Conservation (phyloP, 2,113 vertebrate species). For the Poeciliopsis occidentalis region DNA sequence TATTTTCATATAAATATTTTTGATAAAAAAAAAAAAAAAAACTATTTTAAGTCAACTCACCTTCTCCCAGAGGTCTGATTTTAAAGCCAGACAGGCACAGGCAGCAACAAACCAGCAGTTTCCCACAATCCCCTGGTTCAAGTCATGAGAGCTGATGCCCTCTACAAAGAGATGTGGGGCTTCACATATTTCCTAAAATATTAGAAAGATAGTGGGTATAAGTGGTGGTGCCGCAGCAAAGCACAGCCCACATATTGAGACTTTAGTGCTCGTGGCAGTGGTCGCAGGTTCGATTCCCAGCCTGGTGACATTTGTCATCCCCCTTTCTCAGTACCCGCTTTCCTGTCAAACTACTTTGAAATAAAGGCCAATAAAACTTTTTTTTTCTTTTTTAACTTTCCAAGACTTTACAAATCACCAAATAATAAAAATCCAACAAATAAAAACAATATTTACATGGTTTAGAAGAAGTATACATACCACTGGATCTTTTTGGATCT, state of each 20-base stretch:
- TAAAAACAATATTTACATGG: too few species aligned
- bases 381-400: neutral
- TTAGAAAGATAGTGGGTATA: neutral
- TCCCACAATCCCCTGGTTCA: constrained; percentile 89
- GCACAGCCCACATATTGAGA: too few species aligned
- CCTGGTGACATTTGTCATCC: too few species aligned
- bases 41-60: constrained; percentile 57
- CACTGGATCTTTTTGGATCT: neutral
- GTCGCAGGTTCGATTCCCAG: too few species aligned
- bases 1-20: neutral
- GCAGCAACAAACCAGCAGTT: constrained; percentile 94
- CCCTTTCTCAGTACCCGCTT: too few species aligned
- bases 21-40: neutral
- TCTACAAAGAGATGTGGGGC: constrained; percentile 87
- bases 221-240: too few species aligned
- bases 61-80: constrained; percentile 86
- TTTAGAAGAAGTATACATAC: neutral
- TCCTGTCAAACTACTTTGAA: too few species aligned
- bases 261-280: too few species aligned
- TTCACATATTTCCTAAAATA: constrained; percentile 84
- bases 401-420: neutral
- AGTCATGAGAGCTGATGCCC: constrained; percentile 89
- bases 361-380: too few species aligned
- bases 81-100: constrained; percentile 89
- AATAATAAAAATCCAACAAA: neutral